A percentile compares a stretch with the other conserved stretches of the same genome.
Evolutionary conservation across 2,888 invertebrate genomes (phyloP).

Genomic region (Pammene aurita): DNA sequence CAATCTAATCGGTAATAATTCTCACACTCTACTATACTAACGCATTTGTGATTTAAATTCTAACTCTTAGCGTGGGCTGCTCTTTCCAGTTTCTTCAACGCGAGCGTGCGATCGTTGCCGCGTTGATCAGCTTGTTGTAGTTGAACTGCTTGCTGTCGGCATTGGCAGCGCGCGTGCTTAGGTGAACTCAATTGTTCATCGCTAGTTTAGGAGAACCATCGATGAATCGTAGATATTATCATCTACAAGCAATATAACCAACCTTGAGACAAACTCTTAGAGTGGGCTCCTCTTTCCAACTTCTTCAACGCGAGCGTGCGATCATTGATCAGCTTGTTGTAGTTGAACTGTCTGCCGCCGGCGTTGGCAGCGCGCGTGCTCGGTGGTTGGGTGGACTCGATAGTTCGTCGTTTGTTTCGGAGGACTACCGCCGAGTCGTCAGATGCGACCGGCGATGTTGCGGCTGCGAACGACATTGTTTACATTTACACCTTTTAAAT

Average conservation of each 20-base stretch:
- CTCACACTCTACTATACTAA: too few relatives aligned
- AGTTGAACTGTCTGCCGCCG: slow-evolving; percentile 89
- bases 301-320: slow-evolving; percentile 56
- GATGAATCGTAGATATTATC: slow-evolving; percentile 51
- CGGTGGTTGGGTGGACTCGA: slow-evolving; percentile 73
- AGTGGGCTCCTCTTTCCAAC: slow-evolving; percentile 62
- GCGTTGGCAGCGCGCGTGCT: slow-evolving; percentile 68
- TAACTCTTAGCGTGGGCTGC: slow-evolving; percentile 56
- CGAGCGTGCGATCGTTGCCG: slow-evolving; percentile 79
- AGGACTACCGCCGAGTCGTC: slow-evolving; percentile 63
- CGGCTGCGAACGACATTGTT: slow-evolving; percentile 28
- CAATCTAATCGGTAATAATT: too few relatives aligned
- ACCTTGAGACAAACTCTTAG: slow-evolving; percentile 71
- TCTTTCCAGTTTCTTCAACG: slow-evolving; percentile 56
- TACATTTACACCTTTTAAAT: background rate
- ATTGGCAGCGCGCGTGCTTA: slow-evolving; percentile 46
- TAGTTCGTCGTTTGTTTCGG: slow-evolving; percentile 73
- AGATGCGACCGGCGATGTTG: slow-evolving; percentile 52
- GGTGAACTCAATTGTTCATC: slow-evolving; percentile 74
- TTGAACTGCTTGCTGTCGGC: background rate
- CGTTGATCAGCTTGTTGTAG: slow-evolving; percentile 78
- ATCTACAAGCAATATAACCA: background rate
- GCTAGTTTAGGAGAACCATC: slow-evolving; percentile 64
- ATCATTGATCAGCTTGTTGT: slow-evolving; percentile 92
- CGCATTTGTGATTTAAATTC: too few relatives aligned